phyloP scores from a whole-genome alignment of 2,888 invertebrate genomes.

The Cryptophagus acutangulus region DNA sequence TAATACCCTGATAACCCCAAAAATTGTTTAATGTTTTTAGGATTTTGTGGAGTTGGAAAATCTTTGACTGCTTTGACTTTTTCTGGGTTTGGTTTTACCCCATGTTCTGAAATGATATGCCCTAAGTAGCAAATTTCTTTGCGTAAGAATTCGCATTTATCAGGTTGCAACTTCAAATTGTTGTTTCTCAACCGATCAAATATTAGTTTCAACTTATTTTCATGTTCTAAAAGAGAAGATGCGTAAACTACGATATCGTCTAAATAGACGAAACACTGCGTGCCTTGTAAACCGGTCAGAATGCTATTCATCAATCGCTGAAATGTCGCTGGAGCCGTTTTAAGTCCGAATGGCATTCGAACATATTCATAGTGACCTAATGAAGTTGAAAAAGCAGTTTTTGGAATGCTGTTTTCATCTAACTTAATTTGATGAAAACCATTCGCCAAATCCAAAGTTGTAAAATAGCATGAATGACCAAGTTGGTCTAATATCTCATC shows the following conservation, averaged over 20 bases:
- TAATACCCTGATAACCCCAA: slow-evolving; percentile 3
- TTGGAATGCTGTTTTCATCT: not conserved
- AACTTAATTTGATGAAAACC: slow-evolving; percentile 7
- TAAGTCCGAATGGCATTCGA: slow-evolving; percentile 10
- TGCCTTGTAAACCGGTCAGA: not conserved
- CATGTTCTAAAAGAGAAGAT: slow-evolving; percentile 1
- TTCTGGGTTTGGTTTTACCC: not conserved
- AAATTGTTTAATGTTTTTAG: slow-evolving; percentile 4
- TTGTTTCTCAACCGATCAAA: slow-evolving; percentile 3
- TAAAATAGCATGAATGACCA: slow-evolving; percentile 3
- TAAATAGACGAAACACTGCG: slow-evolving; percentile 5
- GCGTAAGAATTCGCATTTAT: slow-evolving; percentile 6
- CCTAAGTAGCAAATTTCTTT: slow-evolving; percentile 4
- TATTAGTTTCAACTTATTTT: slow-evolving; percentile 1
- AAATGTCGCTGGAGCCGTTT: not conserved
- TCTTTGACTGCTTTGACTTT: not conserved
- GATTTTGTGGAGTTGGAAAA: not conserved
- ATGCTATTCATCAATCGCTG: not conserved
- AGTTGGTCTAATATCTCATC: slow-evolving; percentile 7
- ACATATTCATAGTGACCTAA: slow-evolving; percentile 5
- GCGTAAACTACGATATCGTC: slow-evolving; percentile 7
- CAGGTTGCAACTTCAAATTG: slow-evolving; percentile 3
- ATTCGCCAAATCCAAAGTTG: not conserved
- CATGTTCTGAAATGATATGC: slow-evolving; percentile 1
- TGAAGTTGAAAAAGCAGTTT: slow-evolving; percentile 7